These are phyloP conservation scores for Turritopsis dohrnii DNA, from an alignment of 30 jellyfish, hydroid and myxozoan species.

Conservation along the genomic window DNA sequence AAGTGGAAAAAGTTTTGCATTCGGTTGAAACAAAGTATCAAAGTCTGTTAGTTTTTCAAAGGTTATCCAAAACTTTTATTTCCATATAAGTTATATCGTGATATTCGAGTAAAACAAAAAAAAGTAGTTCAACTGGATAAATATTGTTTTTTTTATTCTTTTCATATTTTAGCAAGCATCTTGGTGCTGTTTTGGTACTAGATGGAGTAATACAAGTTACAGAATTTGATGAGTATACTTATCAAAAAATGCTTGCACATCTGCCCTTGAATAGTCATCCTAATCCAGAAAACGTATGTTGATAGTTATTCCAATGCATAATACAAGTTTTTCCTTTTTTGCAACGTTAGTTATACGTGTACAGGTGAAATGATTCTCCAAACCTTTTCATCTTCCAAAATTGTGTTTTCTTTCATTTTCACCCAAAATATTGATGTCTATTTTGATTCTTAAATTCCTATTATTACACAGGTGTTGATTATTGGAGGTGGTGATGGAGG, in stretches of 20 bases:
- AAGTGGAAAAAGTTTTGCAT: background rate
- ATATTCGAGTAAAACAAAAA: no score
- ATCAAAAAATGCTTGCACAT: constrained; percentile 89
- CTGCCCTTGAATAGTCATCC: constrained; percentile 79
- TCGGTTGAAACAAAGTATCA: background rate
- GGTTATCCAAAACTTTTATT: background rate
- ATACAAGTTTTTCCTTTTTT: no score
- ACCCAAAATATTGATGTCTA: no score
- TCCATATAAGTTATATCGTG: no score
- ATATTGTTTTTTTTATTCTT: background rate
- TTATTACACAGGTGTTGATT: constrained; percentile 34
- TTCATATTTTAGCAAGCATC: constrained; percentile 43
- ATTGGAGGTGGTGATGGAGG: constrained; percentile 99
- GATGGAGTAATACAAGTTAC: constrained; percentile 96
- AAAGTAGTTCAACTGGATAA: no score
- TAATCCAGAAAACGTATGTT: constrained; percentile 67
- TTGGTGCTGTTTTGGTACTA: constrained; percentile 75
- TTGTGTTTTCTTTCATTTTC: no score
- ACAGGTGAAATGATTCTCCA: no score
- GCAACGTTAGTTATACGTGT: no score
- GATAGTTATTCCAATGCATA: no score
- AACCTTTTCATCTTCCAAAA: no score
- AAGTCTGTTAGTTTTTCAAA: background rate
- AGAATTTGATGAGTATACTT: constrained; percentile 78
- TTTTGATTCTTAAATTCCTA: no score